A percentile compares a stretch with the other conserved stretches of the same genome.
Conservation (phyloP, 2,888 invertebrate species). For the Lomographa bimaculata region DNA sequence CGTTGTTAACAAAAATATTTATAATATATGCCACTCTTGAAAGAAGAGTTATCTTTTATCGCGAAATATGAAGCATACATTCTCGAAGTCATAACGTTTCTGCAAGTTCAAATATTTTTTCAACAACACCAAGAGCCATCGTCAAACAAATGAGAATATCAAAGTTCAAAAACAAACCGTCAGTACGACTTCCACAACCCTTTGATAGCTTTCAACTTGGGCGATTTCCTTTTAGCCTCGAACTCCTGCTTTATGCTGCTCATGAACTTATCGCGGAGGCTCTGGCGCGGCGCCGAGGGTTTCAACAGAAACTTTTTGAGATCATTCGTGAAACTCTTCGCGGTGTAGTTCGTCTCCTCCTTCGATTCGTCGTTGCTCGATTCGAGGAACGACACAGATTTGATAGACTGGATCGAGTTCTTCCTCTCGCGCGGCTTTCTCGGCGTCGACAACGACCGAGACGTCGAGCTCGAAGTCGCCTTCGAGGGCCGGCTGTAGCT, state of each 20-base stretch:
- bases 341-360: slow-evolving; percentile 77
- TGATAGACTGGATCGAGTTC: slow-evolving; percentile 74
- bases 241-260: slow-evolving; percentile 76
- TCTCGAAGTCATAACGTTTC: too few species aligned
- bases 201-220: slow-evolving; percentile 76
- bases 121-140: too few species aligned
- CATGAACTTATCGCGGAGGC: slow-evolving; percentile 75
- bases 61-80: too few species aligned
- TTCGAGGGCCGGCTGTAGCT: slow-evolving; percentile 59
- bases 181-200: slow-evolving; percentile 80
- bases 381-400: slow-evolving; percentile 77
- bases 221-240: slow-evolving; percentile 72
- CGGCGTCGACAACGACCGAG: slow-evolving; percentile 48
- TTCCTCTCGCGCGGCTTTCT: slow-evolving; percentile 54
- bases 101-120: too few species aligned
- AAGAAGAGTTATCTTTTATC: too few species aligned
- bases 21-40: too few species aligned
- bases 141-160: too few species aligned
- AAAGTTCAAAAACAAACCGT: too few species aligned
- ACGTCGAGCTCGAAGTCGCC: slow-evolving; percentile 38
- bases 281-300: slow-evolving; percentile 70
- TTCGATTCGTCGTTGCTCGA: slow-evolving; percentile 71
- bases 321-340: slow-evolving; percentile 79
- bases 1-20: too few species aligned
- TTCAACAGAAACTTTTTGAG: slow-evolving; percentile 74